A percentile compares a stretch with the other conserved stretches of the same genome.
phyloP scores from a whole-genome alignment of 2,797 vertebrate genomes.

The Acipenser oxyrinchus region DNA sequence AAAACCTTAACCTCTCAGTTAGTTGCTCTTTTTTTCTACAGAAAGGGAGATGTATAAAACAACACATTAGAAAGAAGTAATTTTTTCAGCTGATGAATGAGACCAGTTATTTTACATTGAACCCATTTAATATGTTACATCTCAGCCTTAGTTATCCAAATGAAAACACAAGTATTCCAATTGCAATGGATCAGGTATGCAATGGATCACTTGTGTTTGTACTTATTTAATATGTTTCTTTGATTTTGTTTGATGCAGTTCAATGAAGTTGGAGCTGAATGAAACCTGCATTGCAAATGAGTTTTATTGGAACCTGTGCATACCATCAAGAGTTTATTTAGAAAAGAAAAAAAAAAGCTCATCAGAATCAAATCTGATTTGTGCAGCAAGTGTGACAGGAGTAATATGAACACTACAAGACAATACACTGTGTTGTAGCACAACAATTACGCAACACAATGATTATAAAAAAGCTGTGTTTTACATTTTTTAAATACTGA shows the following conservation, averaged over 20 bases:
- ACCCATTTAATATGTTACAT: too few species aligned
- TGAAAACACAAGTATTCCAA: too few species aligned
- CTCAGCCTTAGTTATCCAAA: too few species aligned
- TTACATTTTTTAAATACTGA: too few species aligned
- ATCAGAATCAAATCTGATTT: constrained; percentile 9
- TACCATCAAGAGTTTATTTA: constrained; percentile 7
- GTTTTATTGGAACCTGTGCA: constrained; percentile 1
- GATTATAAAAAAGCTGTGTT: too few species aligned
- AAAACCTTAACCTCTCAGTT: not conserved
- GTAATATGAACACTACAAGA: constrained; percentile 6
- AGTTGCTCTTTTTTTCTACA: not conserved
- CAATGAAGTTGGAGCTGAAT: not conserved
- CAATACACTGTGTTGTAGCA: constrained; percentile 12
- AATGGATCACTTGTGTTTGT: not conserved
- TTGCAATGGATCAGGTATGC: not conserved
- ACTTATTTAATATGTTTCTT: not conserved
- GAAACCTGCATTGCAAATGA: not conserved
- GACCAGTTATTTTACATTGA: too few species aligned
- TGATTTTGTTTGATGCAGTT: not conserved
- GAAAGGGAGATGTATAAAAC: too few species aligned
- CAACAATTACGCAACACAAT: too few species aligned
- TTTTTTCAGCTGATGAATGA: too few species aligned
- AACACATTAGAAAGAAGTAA: too few species aligned
- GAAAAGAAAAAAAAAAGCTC: not conserved
- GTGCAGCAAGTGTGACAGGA: constrained; percentile 19